These are phyloP conservation scores for Ceramica pisi DNA, from an alignment of 2,888 invertebrate species.

Conservation along the genomic window DNA sequence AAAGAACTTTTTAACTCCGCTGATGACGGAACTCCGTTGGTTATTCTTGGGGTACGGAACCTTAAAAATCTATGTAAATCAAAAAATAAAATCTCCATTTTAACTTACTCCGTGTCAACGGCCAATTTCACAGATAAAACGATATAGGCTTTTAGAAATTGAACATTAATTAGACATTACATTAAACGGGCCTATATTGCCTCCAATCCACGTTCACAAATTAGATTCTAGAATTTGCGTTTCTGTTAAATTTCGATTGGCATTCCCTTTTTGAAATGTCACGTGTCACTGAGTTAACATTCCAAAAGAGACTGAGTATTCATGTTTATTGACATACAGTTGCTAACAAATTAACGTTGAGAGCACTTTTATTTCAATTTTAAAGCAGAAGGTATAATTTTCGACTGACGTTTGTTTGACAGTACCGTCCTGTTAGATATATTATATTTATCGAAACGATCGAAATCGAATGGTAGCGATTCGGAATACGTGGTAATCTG, in stretches of 20 bases:
- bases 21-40: no score
- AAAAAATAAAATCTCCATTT: not conserved
- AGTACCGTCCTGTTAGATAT: no score
- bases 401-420: no score
- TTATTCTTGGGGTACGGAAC: no score
- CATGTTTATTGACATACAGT: not conserved
- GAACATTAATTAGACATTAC: conserved; percentile 60
- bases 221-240: conserved; percentile 32
- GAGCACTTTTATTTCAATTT: not conserved
- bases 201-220: conserved; percentile 14
- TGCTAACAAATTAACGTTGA: not conserved
- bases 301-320: not conserved
- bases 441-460: no score
- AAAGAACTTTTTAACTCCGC: no score
- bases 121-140: conserved; percentile 52
- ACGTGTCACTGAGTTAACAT: conserved; percentile 1
- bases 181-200: conserved; percentile 44
- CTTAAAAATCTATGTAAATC: not conserved
- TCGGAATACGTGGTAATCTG: no score
- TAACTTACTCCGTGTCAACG: not conserved
- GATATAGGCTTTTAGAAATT: conserved; percentile 54
- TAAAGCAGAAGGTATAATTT: no score
- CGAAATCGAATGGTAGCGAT: no score
- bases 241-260: conserved; percentile 19
- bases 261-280: not conserved